These are phyloP conservation scores for human DNA, from an alignment of 2,113 vertebrate genomes.

Conservation along the genomic window DNA sequence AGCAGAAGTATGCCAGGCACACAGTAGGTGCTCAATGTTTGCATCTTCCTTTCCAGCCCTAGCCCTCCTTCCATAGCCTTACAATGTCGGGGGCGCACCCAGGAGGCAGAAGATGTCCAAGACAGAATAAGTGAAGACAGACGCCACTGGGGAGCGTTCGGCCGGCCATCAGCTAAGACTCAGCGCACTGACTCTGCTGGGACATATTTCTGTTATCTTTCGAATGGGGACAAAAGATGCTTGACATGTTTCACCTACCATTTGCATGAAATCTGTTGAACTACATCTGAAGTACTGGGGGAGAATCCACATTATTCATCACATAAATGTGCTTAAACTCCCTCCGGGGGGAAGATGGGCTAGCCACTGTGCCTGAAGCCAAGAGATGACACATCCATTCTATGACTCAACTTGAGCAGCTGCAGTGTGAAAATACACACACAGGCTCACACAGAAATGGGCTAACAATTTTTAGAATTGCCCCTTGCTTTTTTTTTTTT, in stretches of 20 bases:
- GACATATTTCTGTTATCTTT: not conserved
- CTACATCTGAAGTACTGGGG: not conserved
- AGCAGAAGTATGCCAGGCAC: not conserved
- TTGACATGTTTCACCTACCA: not conserved
- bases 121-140: not conserved
- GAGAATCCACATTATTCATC: slow-evolving; percentile 36
- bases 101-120: not conserved
- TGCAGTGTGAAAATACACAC: not conserved
- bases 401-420: slow-evolving; percentile 47
- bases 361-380: not conserved
- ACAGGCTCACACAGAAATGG: not conserved
- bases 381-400: slow-evolving; percentile 29
- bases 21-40: not conserved
- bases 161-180: not conserved
- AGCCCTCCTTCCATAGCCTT: not conserved
- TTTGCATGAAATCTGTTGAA: not conserved
- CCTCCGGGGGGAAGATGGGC: not conserved
- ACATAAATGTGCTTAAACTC: not conserved
- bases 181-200: not conserved
- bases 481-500: not conserved
- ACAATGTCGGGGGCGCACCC: no score
- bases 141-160: not conserved
- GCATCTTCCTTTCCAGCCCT: not conserved
- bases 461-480: not conserved
- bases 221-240: not conserved